phyloP scores from a whole-genome alignment of 2,888 invertebrate genomes.

The Augochlorella aurata region DNA sequence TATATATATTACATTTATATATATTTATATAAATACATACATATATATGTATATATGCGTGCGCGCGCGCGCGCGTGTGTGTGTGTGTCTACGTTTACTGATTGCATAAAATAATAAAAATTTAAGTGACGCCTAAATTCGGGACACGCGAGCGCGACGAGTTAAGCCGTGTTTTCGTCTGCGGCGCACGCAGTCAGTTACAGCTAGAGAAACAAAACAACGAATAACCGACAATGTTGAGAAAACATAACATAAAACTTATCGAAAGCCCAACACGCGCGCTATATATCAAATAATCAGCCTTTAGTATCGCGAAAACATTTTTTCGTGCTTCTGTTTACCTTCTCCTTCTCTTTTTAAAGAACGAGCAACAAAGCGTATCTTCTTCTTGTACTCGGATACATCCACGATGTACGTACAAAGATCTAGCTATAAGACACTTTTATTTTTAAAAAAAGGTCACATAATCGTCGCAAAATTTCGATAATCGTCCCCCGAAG shows the following conservation, averaged over 20 bases:
- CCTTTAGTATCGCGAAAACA: conserved; percentile 1
- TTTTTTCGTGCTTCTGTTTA: neutral
- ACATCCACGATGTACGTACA: conserved; percentile 30
- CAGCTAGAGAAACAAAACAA: neutral
- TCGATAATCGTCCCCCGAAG: neutral
- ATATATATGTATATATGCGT: no score
- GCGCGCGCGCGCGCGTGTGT: no score
- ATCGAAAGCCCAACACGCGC: conserved; percentile 2
- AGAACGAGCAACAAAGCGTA: conserved; percentile 48
- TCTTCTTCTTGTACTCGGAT: conserved; percentile 25
- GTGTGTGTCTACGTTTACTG: no score
- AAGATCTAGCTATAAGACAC: conserved; percentile 52
- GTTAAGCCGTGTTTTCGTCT: neutral
- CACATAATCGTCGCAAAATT: conserved; percentile 17
- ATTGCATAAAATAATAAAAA: no score
- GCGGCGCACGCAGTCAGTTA: neutral
- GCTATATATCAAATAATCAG: conserved; percentile 17
- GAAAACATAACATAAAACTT: conserved; percentile 1
- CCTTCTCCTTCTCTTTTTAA: neutral
- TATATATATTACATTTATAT: no score
- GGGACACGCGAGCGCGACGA: neutral
- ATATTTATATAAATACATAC: no score
- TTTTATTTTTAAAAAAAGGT: conserved; percentile 40
- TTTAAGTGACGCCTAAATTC: no score
- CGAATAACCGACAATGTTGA: neutral